phyloP scores from a whole-genome alignment of 1,140 invertebrate species.

The Choristoneura fumiferana region DNA sequence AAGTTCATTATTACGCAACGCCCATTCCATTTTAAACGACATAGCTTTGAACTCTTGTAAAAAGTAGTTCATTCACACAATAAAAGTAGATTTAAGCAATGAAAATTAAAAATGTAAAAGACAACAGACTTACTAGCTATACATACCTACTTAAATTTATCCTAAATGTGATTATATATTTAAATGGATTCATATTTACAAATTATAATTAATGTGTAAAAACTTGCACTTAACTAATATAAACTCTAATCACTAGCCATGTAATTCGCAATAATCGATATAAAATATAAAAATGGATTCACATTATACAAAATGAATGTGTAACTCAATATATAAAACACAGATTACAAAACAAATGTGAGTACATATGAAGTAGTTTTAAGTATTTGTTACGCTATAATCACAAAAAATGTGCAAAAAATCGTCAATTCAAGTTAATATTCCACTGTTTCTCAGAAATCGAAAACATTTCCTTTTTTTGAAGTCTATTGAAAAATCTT shows the following conservation, averaged over 20 bases:
- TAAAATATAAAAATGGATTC: conserved; percentile 31
- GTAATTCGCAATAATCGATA: conserved; percentile 62
- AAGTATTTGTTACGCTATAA: too few species aligned
- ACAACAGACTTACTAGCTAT: conserved; percentile 9
- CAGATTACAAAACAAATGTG: too few species aligned
- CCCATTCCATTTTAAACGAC: not conserved
- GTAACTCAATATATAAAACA: too few species aligned
- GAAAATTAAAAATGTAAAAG: not conserved
- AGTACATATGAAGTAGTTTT: too few species aligned
- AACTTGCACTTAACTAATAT: conserved; percentile 55
- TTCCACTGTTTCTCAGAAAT: too few species aligned
- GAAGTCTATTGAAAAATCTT: too few species aligned
- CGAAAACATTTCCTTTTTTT: too few species aligned
- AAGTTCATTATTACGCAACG: too few species aligned
- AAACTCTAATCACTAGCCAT: conserved; percentile 77
- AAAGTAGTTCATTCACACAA: not conserved
- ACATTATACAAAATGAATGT: conserved; percentile 21
- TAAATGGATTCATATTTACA: conserved; percentile 40
- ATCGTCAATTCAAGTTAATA: too few species aligned
- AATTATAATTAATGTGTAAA: conserved; percentile 42
- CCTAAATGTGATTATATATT: conserved; percentile 43
- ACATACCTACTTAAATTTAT: conserved; percentile 8
- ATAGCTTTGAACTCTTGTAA: not conserved
- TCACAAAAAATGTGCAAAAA: too few species aligned
- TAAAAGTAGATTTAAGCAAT: conserved; percentile 5